Conservation (phyloP, 2,113 vertebrate species). For the Apodemus sylvaticus region DNA sequence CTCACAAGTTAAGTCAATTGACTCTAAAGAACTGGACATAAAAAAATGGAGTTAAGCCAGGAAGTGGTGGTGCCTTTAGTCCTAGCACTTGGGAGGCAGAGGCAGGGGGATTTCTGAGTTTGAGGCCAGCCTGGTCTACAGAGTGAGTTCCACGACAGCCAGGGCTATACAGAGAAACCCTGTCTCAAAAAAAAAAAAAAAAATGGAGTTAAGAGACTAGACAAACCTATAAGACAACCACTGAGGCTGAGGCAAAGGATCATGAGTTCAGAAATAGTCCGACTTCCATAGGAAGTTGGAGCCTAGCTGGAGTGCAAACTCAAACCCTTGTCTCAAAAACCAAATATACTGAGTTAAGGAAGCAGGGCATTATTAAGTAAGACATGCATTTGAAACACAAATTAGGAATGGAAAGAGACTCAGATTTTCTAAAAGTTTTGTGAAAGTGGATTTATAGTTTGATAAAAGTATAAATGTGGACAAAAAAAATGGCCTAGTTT, state of each 20-base stretch:
- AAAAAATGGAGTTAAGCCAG: neutral
- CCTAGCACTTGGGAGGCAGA: too few relatives aligned
- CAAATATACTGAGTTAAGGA: neutral
- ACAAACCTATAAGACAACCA: too few relatives aligned
- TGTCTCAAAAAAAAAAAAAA: too few relatives aligned
- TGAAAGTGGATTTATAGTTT: neutral
- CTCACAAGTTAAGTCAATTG: conserved; percentile 1
- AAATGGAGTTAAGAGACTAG: too few relatives aligned
- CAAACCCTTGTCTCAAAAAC: neutral
- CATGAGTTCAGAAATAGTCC: neutral
- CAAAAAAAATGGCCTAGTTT: neutral
- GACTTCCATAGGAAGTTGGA: neutral
- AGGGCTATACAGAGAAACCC: too few relatives aligned
- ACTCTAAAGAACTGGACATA: neutral
- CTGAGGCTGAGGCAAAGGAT: too few relatives aligned
- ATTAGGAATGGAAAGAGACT: neutral
- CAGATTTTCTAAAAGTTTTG: neutral
- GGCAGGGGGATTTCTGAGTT: too few relatives aligned
- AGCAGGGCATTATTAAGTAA: neutral
- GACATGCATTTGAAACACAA: conserved; percentile 16
- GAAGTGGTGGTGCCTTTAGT: too few relatives aligned
- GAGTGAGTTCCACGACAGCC: too few relatives aligned
- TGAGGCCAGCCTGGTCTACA: too few relatives aligned
- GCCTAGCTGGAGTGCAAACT: neutral
- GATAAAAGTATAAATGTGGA: conserved; percentile 11